Percentiles rank a stretch among this genome's conserved stretches.
phyloP scores from a whole-genome alignment of 2,888 invertebrate species.

The Mesopsocus fuscifrons region DNA sequence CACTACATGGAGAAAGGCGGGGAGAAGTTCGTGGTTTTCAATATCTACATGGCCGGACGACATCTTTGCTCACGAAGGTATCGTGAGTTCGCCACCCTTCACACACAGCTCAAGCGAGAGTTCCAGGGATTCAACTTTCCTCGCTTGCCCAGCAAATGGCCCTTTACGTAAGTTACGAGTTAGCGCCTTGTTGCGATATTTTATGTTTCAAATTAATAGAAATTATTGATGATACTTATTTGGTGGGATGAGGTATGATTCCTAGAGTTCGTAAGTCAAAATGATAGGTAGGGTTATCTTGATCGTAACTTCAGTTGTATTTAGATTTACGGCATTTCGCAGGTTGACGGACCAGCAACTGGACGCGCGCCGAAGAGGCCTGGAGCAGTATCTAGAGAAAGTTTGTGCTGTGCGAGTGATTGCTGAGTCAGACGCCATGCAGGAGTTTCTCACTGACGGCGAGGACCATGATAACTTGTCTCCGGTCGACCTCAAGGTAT shows the following conservation, averaged over 20 bases:
- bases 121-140: conserved; percentile 93
- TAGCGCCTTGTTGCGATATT: neutral
- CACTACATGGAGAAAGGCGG: conserved; percentile 72
- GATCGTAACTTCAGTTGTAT: neutral
- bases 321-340: too few relatives aligned
- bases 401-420: conserved; percentile 96
- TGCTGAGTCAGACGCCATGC: conserved; percentile 91
- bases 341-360: conserved; percentile 87
- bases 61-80: conserved; percentile 93
- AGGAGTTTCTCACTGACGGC: conserved; percentile 88
- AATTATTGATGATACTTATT: too few relatives aligned
- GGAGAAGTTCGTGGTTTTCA: conserved; percentile 84
- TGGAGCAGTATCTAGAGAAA: conserved; percentile 96
- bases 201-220: too few relatives aligned
- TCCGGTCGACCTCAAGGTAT: conserved; percentile 39
- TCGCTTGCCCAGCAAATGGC: conserved; percentile 96
- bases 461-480: conserved; percentile 48
- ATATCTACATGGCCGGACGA: conserved; percentile 97
- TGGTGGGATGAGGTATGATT: too few relatives aligned
- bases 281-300: conserved; percentile 7
- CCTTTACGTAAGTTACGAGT: conserved; percentile 47
- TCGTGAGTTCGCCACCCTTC: conserved; percentile 82
- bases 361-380: conserved; percentile 78
- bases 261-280: too few relatives aligned
- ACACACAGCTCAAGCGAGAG: conserved; percentile 76